A percentile compares a stretch with the other conserved stretches of the same genome.
These are phyloP conservation scores for Drosophila ohnishii DNA, from an alignment of 1,140 invertebrate species.

Conservation along the genomic window DNA sequence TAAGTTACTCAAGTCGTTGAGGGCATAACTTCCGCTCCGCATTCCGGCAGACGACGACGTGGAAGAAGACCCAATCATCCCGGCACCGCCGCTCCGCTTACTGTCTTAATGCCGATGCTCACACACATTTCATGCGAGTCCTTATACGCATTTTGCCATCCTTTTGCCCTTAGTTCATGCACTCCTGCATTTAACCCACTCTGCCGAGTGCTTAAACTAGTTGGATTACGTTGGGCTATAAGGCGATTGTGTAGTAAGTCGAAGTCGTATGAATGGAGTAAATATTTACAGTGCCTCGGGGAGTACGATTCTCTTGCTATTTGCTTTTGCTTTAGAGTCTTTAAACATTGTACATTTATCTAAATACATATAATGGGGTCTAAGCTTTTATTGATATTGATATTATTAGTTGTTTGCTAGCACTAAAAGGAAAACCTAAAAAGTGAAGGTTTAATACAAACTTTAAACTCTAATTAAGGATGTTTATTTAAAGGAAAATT, in stretches of 20 bases:
- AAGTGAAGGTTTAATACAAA: too few species aligned
- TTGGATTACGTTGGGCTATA: conserved; percentile 28
- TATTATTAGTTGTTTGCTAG: not conserved
- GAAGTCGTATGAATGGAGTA: conserved; percentile 38
- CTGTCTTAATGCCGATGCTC: conserved; percentile 74
- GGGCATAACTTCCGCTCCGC: conserved; percentile 72
- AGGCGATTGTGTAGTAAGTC: conserved; percentile 19
- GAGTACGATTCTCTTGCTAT: conserved; percentile 10
- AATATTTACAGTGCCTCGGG: conserved; percentile 33
- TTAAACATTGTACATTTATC: not conserved
- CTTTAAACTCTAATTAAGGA: too few species aligned
- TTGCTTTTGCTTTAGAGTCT: conserved; percentile 8
- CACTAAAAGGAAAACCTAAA: not conserved
- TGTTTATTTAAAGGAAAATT: too few species aligned
- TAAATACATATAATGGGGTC: not conserved
- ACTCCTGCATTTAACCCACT: conserved; percentile 59
- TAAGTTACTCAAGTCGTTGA: conserved; percentile 80
- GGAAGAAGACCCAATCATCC: conserved; percentile 14
- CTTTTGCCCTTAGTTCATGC: conserved; percentile 34
- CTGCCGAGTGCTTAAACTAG: conserved; percentile 39
- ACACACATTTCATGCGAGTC: conserved; percentile 66
- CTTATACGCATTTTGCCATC: conserved; percentile 56
- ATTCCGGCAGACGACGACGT: conserved; percentile 14
- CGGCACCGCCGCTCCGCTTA: conserved; percentile 37
- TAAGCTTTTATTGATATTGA: not conserved